These are phyloP conservation scores for Meloidogyne floridensis DNA, from an alignment of 1,140 invertebrate species.

Conservation along the genomic window DNA sequence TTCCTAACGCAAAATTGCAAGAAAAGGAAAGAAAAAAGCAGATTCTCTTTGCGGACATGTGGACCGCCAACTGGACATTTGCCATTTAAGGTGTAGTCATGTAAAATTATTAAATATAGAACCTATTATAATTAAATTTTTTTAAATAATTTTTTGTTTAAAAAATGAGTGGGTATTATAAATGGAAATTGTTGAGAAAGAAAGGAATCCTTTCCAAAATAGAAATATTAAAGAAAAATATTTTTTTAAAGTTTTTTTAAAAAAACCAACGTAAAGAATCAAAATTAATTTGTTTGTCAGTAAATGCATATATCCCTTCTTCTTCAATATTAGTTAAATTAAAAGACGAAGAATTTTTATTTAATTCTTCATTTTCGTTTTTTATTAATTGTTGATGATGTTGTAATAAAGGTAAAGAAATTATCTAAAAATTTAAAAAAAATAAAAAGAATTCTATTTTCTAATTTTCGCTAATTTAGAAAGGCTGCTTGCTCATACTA, in stretches of 20 bases:
- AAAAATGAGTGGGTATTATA: no score
- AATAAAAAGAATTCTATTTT: background rate
- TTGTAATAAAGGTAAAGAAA: background rate
- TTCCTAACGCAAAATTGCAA: no score
- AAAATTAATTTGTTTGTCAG: background rate
- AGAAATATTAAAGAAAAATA: background rate
- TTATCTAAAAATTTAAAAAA: background rate
- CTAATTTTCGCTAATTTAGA: no score
- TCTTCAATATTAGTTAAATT: background rate
- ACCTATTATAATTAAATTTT: no score
- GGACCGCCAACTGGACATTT: no score
- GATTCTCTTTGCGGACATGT: no score
- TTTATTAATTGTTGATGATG: background rate
- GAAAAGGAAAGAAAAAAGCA: no score
- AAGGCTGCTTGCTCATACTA: no score
- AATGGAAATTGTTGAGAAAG: no score
- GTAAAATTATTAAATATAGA: no score
- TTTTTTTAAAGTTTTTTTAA: background rate
- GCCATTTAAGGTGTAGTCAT: no score
- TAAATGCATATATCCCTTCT: background rate
- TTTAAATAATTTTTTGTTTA: no score
- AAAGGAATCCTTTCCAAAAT: background rate
- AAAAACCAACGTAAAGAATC: background rate
- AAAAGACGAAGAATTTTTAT: background rate
- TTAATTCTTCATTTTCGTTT: background rate